Base-by-base conservation (phyloP, 2,888 invertebrate species). In the Plagodis dolabraria region DNA sequence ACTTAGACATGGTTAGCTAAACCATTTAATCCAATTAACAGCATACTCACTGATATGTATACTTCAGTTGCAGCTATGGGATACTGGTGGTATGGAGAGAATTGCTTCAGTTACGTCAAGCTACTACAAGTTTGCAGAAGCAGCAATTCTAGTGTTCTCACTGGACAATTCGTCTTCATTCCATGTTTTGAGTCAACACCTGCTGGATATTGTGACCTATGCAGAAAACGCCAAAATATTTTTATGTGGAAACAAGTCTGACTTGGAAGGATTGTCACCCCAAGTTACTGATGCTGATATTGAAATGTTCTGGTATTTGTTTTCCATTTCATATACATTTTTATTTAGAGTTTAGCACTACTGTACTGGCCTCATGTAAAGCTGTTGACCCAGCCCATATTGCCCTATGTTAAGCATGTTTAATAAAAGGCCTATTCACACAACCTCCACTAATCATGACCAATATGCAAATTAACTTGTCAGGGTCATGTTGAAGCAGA, bases 211-310 rank as follows among this genome's bases (percentile, higher is more conserved):
- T 77, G 98, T 98, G 4, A 97, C 98, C 44, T 97, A 97, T 85
- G 98, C 98, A 8, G 98, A 98, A 85, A 98, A 97, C 87, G 98
- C 98, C 6, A 98, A 98, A 90, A 98, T 99, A 83, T 98, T 97
- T 87, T 93, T 98, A 11, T 98, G 98, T 87, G 98, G 98, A 50
- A 98, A 98, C 83, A 98, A 98, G 89, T 95, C 95, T 51, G 98
- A 98, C 86, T 88, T 97, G 53, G 96, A 96, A 76, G 95, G 95
- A 9, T 86, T 92, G 33, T 94, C 94, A 53, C 96, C 96, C 0
- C 96, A 97, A 87, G 96, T 98, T 7, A 96, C 96, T 11, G 97
- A 98, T 81, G 94, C 95, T 58, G 98, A 98, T 83, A 96, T 98
- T 86, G 97, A 98, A 82, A 95, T 95, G 68, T 98, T 98, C 86